A percentile compares a stretch with the other conserved stretches of the same genome.
These are phyloP conservation scores for Camponotus fellah DNA, from an alignment of 2,888 invertebrate genomes.

Conservation along the genomic window DNA sequence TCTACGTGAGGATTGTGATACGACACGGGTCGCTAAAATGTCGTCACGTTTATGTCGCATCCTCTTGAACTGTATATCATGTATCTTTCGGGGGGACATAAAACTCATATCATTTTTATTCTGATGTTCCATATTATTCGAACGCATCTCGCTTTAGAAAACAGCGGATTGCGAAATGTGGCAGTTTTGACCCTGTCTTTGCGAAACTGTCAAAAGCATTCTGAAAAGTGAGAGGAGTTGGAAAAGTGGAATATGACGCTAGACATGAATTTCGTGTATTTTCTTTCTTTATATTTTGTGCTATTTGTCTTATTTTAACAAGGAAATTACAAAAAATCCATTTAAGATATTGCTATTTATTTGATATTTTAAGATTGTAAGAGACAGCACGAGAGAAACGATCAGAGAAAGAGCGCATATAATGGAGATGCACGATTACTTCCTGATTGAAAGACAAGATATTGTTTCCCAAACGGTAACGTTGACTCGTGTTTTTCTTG, in stretches of 20 bases:
- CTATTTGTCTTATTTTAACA: background rate
- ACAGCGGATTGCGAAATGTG: background rate
- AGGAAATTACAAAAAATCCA: background rate
- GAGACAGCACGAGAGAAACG: background rate
- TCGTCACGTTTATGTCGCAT: slow-evolving; percentile 19
- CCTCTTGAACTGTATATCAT: slow-evolving; percentile 13
- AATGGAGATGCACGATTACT: slow-evolving; percentile 10
- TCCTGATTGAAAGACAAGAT: slow-evolving; percentile 20
- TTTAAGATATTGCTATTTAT: slow-evolving; percentile 14
- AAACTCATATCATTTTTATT: slow-evolving; percentile 16
- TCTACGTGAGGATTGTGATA: slow-evolving; percentile 45
- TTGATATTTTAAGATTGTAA: slow-evolving; percentile 12
- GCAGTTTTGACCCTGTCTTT: background rate
- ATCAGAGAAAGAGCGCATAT: background rate
- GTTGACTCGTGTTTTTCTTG: background rate
- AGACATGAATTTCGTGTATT: background rate
- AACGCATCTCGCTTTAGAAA: slow-evolving; percentile 1
- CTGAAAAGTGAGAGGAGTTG: too few species aligned
- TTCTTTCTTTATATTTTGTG: background rate
- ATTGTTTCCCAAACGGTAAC: slow-evolving; percentile 7
- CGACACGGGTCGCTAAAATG: slow-evolving; percentile 33
- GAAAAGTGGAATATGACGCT: background rate
- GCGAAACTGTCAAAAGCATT: slow-evolving; percentile 17
- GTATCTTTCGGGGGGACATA: background rate
- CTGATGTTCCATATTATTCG: background rate